A percentile compares a stretch with the other conserved stretches of the same genome.
phyloP scores from a whole-genome alignment of 1,140 invertebrate genomes.

The Drosophila guanche region DNA sequence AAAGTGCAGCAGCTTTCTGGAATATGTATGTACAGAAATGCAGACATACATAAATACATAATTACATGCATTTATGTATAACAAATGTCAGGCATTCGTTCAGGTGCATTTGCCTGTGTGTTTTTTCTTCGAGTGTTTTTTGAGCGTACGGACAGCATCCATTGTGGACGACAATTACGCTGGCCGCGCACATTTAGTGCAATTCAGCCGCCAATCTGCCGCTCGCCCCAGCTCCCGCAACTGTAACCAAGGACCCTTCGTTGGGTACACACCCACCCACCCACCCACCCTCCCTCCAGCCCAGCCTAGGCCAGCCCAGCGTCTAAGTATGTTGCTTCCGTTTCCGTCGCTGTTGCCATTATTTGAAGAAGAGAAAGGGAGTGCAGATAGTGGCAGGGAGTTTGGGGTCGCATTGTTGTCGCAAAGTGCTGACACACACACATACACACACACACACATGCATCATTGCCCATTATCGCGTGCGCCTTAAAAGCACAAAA shows the following conservation, averaged over 20 bases:
- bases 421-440: slow-evolving; percentile 65
- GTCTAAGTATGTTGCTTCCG: slow-evolving; percentile 77
- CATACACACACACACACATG: slow-evolving; percentile 41
- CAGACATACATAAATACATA: too few species aligned
- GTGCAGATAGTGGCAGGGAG: slow-evolving; percentile 15
- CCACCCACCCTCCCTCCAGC: background rate
- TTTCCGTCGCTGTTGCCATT: slow-evolving; percentile 68
- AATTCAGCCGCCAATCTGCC: slow-evolving; percentile 38
- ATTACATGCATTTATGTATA: too few species aligned
- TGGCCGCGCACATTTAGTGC: slow-evolving; percentile 63
- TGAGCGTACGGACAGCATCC: too few species aligned
- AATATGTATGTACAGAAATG: too few species aligned
- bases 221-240: background rate
- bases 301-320: slow-evolving; percentile 1
- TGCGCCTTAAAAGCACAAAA: slow-evolving; percentile 71
- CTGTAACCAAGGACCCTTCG: slow-evolving; percentile 7
- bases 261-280: too few species aligned
- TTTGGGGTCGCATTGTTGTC: slow-evolving; percentile 62
- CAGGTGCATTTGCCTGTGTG: background rate
- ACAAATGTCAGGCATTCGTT: too few species aligned
- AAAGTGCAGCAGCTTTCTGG: background rate
- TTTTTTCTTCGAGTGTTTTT: slow-evolving; percentile 1
- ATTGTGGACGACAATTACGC: slow-evolving; percentile 44
- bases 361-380: slow-evolving; percentile 45
- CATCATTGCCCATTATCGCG: slow-evolving; percentile 77